A percentile compares a stretch with the other conserved stretches of the same genome.
These are phyloP conservation scores for Ceratosolen solmsi DNA, from an alignment of 1,140 invertebrate species.

Conservation along the genomic window DNA sequence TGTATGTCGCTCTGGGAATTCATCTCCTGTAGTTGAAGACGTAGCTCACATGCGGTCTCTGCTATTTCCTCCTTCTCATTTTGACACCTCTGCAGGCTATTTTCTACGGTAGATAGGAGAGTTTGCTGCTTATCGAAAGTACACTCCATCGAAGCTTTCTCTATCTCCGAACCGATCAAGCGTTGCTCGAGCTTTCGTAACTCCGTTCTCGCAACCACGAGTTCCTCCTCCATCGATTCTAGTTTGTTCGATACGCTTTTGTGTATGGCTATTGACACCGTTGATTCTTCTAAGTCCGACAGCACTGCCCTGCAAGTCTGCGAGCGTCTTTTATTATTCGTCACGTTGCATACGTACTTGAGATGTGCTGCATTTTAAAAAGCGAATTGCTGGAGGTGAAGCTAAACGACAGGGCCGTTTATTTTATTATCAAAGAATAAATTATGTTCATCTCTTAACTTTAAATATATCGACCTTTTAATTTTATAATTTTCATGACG, in stretches of 20 bases:
- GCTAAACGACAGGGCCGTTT: too few species aligned
- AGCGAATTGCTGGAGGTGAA: too few species aligned
- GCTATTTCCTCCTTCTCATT: conserved; percentile 54
- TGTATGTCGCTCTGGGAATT: conserved; percentile 60
- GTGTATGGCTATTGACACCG: conserved; percentile 21
- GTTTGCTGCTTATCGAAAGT: conserved; percentile 51
- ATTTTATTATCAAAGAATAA: too few species aligned
- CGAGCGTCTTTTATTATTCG: too few species aligned
- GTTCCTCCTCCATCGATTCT: conserved; percentile 57
- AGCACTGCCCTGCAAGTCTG: too few species aligned
- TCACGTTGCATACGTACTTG: too few species aligned
- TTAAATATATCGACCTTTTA: too few species aligned
- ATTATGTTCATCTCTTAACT: too few species aligned
- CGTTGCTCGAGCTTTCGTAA: conserved; percentile 57
- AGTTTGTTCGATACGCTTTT: conserved; percentile 53
- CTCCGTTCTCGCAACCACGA: conserved; percentile 52
- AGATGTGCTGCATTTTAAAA: too few species aligned
- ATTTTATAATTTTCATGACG: too few species aligned
- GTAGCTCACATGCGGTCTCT: conserved; percentile 44
- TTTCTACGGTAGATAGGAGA: conserved; percentile 56
- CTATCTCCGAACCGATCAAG: conserved; percentile 52
- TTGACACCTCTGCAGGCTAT: conserved; percentile 54
- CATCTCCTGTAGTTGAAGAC: conserved; percentile 55
- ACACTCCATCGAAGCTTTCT: conserved; percentile 54
- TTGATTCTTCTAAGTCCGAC: too few species aligned